Evolutionary conservation across 1,140 invertebrate genomes (phyloP), one percentile per base, ranked within the genome.

Genomic region (Hormaphis cornu): DNA sequence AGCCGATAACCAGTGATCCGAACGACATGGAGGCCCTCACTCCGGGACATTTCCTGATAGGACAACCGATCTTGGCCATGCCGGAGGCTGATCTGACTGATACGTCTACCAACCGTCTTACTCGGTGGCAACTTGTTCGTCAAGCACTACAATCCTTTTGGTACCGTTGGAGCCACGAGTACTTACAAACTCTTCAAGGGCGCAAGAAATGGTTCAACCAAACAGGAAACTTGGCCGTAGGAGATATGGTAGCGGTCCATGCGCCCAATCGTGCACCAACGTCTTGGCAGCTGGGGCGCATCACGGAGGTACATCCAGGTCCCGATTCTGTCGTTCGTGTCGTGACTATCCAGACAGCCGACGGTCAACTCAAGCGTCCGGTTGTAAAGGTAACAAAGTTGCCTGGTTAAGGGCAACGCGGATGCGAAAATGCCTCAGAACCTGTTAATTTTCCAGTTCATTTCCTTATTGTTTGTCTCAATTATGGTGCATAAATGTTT

Each of bases 11-110:
- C 3, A 20, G 44, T 22, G 10, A 18, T 18, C 22, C 40, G 14
- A 44, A 44, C 14, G 5, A 44, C 4, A 7, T 44, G 40, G 70
- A 58, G 8, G 22, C 40, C 18, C 59, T 75, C 1, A 73, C 74
- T 18, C 74, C 75, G 18, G 73, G 71, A 10, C 74, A 76, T 72
- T 76, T 76, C 53, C 66, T 75, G 10, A 75, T 73, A 72, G 73
- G 71, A 5, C 40, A 44, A 44, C 40, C 40, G 14, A 44, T 50
- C 22, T 26, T 30, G 6, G 22, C 50, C 3, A 12, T 53, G 16
- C 50, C 50, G 2, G 28, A 53, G 3, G 7, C n/a, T 24, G 12
- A 24, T 7, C 3, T 50, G 2, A 26, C 20, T 6, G 46, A 50
- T 10, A 24, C 16, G 4, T 1, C 46, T 3, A 50, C 5, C 8